These are phyloP conservation scores for Psix sp. DNA, from an alignment of 1,140 invertebrate species.

Conservation along the genomic window DNA sequence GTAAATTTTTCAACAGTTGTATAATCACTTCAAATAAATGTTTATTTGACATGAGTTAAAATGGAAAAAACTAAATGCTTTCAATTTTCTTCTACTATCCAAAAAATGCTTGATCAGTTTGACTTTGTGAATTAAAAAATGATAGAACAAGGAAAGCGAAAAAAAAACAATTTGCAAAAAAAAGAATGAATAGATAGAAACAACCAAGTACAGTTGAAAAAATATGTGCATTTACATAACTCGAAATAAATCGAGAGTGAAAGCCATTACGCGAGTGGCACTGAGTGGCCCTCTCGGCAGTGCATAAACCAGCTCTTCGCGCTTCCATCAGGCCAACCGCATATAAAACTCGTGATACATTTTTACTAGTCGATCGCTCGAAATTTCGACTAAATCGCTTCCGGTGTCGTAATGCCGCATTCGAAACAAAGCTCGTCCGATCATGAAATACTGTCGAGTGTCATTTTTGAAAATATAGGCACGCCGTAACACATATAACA, in stretches of 20 bases:
- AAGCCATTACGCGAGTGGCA: slow-evolving; percentile 36
- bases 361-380: slow-evolving; percentile 27
- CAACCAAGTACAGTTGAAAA: slow-evolving; percentile 27
- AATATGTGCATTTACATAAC: slow-evolving; percentile 51
- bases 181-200: slow-evolving; percentile 24
- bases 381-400: slow-evolving; percentile 60
- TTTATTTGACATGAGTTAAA: no score
- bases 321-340: slow-evolving; percentile 48
- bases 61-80: no score
- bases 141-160: no score
- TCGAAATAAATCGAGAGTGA: slow-evolving; percentile 46
- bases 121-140: no score
- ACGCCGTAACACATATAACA: slow-evolving; percentile 35
- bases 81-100: no score
- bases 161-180: slow-evolving; percentile 7
- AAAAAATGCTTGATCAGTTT: no score
- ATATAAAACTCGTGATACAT: slow-evolving; percentile 39
- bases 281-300: slow-evolving; percentile 38
- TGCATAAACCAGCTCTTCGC: slow-evolving; percentile 38
- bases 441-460: slow-evolving; percentile 66
- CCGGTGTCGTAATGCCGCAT: slow-evolving; percentile 59
- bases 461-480: slow-evolving; percentile 56
- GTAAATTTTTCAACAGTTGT: no score
- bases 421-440: slow-evolving; percentile 68
- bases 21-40: no score